Base-by-base conservation (phyloP, 2,888 invertebrate species). In the Ectemnius cavifrons region DNA sequence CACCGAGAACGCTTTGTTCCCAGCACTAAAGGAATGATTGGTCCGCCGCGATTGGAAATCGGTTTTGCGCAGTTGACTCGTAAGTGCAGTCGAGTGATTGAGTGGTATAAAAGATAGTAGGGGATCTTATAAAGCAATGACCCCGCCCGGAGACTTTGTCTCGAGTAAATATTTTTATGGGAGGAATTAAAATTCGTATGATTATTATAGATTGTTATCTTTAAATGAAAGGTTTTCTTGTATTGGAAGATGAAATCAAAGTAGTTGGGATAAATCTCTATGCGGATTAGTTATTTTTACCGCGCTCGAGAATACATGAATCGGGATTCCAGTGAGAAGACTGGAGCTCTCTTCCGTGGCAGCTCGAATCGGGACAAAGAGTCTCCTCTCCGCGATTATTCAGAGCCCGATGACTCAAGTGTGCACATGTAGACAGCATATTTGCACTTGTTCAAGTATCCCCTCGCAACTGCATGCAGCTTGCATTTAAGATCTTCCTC, bases 331-430 rank as follows among this genome's bases (percentile, higher is more conserved):
- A 37, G 11, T 4, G 37, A 8, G 23, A 23, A 23, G 23, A 6
- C 37, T 37, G 37, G 37, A 37, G 37, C 5, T 6, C 8, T 68
- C 67, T 78, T 80, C 68, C 75, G 59, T 71, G 27, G 78, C 70
- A 63, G 80, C 73, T 37, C 71, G 70, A 74, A 69, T 46, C 59
- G 65, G 58, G 63, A 78, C 77, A 78, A 80, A 76, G 77, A 73
- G 52, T 61, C 65, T 46, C 70, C 67, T 23, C 65, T 56, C 56
- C 63, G 63, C 63, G 82, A 84, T 85, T 84, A 84, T 85, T 84
- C 84, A 82, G 79, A 85, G 80, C 67, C 71, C 74, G 37, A 64
- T 84, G 84, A 84, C 80, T 84, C 83, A 85, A 83, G 67, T 66
- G 27, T 46, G 47, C 73, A 63, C 2, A 57, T 59, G 71, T 64